A percentile compares a stretch with the other conserved stretches of the same genome.
phyloP scores from a whole-genome alignment of 2,888 invertebrate genomes.

The Willowsia nigromaculata region DNA sequence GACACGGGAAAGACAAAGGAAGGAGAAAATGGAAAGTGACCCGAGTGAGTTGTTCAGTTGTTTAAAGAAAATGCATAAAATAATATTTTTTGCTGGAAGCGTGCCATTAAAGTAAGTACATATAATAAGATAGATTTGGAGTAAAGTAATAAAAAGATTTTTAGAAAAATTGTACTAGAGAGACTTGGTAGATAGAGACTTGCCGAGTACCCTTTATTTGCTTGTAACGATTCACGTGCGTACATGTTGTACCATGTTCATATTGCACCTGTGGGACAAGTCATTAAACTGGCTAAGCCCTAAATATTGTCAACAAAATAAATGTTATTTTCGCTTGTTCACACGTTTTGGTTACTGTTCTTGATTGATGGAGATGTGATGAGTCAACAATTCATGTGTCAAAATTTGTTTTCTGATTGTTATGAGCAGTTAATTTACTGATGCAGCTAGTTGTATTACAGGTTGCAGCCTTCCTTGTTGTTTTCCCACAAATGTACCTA shows the following conservation, averaged over 20 bases:
- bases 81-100: slow-evolving; percentile 23
- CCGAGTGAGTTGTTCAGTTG: not conserved
- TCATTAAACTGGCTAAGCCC: not conserved
- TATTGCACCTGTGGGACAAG: slow-evolving; percentile 2
- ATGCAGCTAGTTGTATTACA: not conserved
- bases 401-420: not conserved
- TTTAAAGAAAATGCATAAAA: not conserved
- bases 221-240: not conserved
- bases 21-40: slow-evolving; percentile 23
- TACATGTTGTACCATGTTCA: not conserved
- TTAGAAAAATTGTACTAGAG: not conserved
- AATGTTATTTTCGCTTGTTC: not conserved
- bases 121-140: too few species aligned
- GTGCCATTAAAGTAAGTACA: not conserved
- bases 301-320: not conserved
- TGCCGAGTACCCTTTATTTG: not conserved
- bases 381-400: too few species aligned
- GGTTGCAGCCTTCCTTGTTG: not conserved
- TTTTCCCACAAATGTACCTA: not conserved
- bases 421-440: too few species aligned
- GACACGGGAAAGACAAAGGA: not conserved
- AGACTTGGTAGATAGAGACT: too few species aligned
- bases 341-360: not conserved
- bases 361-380: not conserved
- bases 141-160: slow-evolving; percentile 16